phyloP scores from a whole-genome alignment of 1,140 invertebrate species.

The Heterodera carotae region DNA sequence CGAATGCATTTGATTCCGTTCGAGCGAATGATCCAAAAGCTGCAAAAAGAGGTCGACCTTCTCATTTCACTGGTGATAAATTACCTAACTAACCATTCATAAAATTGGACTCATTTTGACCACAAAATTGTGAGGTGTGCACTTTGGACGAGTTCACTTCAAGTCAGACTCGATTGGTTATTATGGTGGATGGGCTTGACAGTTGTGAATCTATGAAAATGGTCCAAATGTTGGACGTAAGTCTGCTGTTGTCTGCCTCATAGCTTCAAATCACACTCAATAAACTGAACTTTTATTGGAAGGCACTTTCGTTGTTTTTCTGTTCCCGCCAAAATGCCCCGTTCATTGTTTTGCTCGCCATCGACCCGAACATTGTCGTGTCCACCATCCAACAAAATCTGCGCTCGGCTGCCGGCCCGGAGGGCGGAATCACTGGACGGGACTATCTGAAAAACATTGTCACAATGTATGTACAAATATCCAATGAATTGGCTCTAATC shows the following conservation, averaged over 20 bases:
- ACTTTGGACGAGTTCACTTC: constrained; percentile 59
- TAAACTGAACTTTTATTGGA: constrained; percentile 64
- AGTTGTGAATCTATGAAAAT: constrained; percentile 97
- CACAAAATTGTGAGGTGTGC: constrained; percentile 2
- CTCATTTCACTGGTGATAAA: constrained; percentile 77
- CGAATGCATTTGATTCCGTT: constrained; percentile 59
- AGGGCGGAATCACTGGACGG: constrained; percentile 78
- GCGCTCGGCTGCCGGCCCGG: constrained; percentile 27
- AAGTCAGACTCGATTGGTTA: constrained; percentile 71
- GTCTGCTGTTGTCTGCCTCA: neutral
- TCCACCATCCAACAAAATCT: constrained; percentile 64
- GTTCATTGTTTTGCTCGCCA: constrained; percentile 63
- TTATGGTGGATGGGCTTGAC: constrained; percentile 93
- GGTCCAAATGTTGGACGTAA: constrained; percentile 79
- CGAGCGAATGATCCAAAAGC: constrained; percentile 69
- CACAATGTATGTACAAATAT: constrained; percentile 72
- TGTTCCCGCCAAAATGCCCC: constrained; percentile 60
- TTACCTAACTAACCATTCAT: neutral
- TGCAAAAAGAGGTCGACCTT: constrained; percentile 82
- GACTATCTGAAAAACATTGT: constrained; percentile 94
- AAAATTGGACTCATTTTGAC: neutral
- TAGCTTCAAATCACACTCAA: neutral
- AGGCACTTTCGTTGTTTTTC: constrained; percentile 90
- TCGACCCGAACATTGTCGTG: constrained; percentile 65
- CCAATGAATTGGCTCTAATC: neutral